A percentile compares a stretch with the other conserved stretches of the same genome.
These are phyloP conservation scores for Lerema accius DNA, from an alignment of 1,140 invertebrate species.

Conservation along the genomic window DNA sequence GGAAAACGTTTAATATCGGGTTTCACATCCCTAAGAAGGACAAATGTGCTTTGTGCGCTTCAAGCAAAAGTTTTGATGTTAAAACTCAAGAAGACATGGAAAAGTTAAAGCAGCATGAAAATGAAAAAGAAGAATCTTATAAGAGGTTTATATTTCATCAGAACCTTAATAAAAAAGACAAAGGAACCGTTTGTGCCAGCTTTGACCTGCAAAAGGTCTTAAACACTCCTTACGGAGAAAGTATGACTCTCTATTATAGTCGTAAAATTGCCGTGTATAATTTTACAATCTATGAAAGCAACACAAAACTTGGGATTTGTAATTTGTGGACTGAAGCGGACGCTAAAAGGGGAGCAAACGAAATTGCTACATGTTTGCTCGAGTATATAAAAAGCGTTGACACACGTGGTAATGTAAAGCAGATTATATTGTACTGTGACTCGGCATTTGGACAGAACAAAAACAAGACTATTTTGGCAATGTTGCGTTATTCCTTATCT, in stretches of 20 bases:
- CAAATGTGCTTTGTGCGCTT: constrained; percentile 1
- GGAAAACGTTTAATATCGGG: not conserved
- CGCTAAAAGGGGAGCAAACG: constrained; percentile 3
- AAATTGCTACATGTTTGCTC: not conserved
- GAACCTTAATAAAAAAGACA: constrained; percentile 34
- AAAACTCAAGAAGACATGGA: not conserved
- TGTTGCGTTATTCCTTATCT: not conserved
- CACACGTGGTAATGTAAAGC: not conserved
- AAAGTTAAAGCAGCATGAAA: not conserved
- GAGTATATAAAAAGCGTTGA: not conserved
- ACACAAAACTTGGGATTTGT: no score
- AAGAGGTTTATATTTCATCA: constrained; percentile 16
- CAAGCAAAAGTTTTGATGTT: not conserved
- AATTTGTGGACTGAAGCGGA: no score
- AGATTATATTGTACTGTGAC: constrained; percentile 3
- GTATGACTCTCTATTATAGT: not conserved
- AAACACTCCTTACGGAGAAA: constrained; percentile 41
- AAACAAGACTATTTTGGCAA: constrained; percentile 4
- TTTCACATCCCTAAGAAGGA: constrained; percentile 10
- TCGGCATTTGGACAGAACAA: constrained; percentile 5
- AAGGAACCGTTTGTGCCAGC: constrained; percentile 28
- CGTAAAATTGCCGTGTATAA: no score
- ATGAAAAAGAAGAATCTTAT: constrained; percentile 36
- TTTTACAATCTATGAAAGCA: no score
- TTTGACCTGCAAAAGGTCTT: constrained; percentile 50